These are phyloP conservation scores for Perithous albicinctus DNA, from an alignment of 2,888 invertebrate species.

Conservation along the genomic window DNA sequence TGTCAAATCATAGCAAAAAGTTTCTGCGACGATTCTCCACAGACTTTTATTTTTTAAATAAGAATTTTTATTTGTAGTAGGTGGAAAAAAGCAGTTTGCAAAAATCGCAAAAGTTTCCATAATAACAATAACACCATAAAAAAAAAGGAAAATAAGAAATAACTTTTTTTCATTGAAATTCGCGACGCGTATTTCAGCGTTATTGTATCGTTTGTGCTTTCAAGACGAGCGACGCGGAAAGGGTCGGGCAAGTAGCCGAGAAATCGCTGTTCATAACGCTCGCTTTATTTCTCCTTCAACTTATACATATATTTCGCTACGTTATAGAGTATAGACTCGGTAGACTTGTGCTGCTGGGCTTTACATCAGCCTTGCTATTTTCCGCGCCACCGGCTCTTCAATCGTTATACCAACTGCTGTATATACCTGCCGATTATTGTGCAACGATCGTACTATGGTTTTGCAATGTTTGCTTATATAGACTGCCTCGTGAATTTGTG, in stretches of 20 bases:
- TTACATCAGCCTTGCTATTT: conserved; percentile 48
- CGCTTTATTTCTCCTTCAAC: conserved; percentile 37
- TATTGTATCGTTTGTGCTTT: neutral
- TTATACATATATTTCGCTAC: conserved; percentile 1
- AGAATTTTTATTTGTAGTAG: too few species aligned
- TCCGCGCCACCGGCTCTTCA: conserved; percentile 56
- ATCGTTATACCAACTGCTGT: conserved; percentile 33
- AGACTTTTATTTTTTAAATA: too few species aligned
- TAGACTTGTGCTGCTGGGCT: conserved; percentile 11
- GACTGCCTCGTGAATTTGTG: neutral
- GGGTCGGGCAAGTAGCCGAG: conserved; percentile 1
- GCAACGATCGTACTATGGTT: conserved; percentile 58
- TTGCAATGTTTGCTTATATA: conserved; percentile 55
- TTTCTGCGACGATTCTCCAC: too few species aligned
- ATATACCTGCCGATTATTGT: conserved; percentile 57
- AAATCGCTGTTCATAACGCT: conserved; percentile 20
- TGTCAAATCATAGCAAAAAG: too few species aligned
- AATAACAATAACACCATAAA: neutral
- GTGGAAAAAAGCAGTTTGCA: neutral
- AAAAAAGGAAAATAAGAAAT: neutral
- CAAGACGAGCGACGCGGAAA: neutral
- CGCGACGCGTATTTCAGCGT: neutral
- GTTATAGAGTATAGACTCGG: neutral
- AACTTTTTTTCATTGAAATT: neutral
- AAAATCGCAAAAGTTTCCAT: neutral